phyloP scores from a whole-genome alignment of 1,140 invertebrate species.

The Drosophila takahashii region DNA sequence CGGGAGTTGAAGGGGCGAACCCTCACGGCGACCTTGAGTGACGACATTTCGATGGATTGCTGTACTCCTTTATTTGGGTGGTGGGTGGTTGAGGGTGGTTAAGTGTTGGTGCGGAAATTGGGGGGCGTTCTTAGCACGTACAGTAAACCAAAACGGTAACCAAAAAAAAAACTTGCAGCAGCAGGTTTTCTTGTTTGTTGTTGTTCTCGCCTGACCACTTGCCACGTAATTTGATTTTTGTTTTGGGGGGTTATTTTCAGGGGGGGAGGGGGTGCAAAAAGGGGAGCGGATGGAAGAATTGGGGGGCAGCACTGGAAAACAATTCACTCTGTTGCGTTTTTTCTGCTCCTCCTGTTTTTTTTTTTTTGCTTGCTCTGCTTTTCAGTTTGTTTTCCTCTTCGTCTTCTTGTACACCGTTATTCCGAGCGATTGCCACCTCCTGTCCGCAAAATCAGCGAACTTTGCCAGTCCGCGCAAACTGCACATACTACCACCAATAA shows the following conservation, averaged over 20 bases:
- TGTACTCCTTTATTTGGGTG: slow-evolving; percentile 43
- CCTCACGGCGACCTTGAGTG: slow-evolving; percentile 89
- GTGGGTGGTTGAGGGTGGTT: slow-evolving; percentile 21
- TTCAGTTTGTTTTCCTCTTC: slow-evolving; percentile 74
- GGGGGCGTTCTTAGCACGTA: slow-evolving; percentile 20
- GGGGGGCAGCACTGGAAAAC: slow-evolving; percentile 8
- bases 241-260: neutral
- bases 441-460: slow-evolving; percentile 36
- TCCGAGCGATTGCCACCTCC: slow-evolving; percentile 29
- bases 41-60: slow-evolving; percentile 86
- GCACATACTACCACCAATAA: slow-evolving; percentile 56
- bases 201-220: slow-evolving; percentile 38
- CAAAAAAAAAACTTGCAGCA: slow-evolving; percentile 19
- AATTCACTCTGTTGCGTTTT: slow-evolving; percentile 49
- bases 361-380: slow-evolving; percentile 23
- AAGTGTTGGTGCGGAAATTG: slow-evolving; percentile 22
- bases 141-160: slow-evolving; percentile 34
- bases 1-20: slow-evolving; percentile 89
- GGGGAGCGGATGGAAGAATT: neutral
- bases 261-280: neutral
- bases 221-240: slow-evolving; percentile 45
- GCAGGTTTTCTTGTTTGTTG: slow-evolving; percentile 23
- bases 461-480: slow-evolving; percentile 45
- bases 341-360: slow-evolving; percentile 8
- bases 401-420: slow-evolving; percentile 62